Base-by-base conservation (phyloP, 2,113 vertebrate species). In the Mesitornis unicolor region DNA sequence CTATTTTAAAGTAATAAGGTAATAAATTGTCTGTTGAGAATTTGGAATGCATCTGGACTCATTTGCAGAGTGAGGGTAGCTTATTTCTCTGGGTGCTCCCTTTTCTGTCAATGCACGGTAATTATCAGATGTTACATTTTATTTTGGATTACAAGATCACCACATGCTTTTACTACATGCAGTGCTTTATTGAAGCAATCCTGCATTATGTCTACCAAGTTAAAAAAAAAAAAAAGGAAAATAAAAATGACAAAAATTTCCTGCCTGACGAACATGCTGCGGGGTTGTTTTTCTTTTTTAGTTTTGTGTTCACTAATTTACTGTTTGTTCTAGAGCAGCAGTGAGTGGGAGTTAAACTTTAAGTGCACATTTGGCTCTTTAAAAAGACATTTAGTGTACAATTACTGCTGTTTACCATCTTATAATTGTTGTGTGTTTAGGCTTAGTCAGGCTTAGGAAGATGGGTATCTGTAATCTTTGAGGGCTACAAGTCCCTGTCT, bases 351-450 rank as follows among this genome's bases (percentile, higher is more conserved):
- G 97, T 96, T 97, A 97, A 96, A 97, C 82, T 95, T 95, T 96
- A 97, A 97, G 96, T 94, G 95, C 97, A 95, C 95, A 95, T 97
- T 96, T 95, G 95, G 96, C 95, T 97, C 93, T 97, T 97, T 96
- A 93, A 95, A 97, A 97, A 97, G 96, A 96, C 96, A 97, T 97
- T 97, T 98, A 96, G 95, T 81, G 96, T 97, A 97, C 97, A 97
- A 98, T 98, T 97, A 97, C 93, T 96, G 95, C 95, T 97, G 97
- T 97, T 98, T 97, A 96, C 96, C 92, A 84, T 97, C 96, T 93
- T 97, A 95, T 96, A 97, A 97, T 97, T 97, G 91, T 97, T 97
- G 96, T 96, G 89, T 96, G 95, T 96, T 96, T 81, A 96, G 95
- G 94, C 94, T 97, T 97, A 94, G 95, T 91, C 87, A 93, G 87